Conservation (phyloP, 1,140 invertebrate genomes). For the Neodiprion fabricii region DNA sequence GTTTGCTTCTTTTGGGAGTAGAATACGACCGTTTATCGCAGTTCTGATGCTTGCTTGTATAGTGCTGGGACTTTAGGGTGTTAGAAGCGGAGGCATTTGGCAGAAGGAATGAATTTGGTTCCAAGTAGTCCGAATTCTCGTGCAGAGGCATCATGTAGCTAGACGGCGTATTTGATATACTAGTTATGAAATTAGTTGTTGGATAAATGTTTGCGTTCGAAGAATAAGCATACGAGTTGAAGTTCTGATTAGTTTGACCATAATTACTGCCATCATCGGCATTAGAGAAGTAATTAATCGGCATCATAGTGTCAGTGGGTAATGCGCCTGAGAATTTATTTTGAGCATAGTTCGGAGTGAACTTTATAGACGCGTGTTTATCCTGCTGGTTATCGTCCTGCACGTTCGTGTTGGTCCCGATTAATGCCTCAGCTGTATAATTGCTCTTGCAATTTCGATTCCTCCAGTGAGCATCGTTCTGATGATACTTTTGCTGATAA, state of each 20-base stretch:
- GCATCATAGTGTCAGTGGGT: conserved; percentile 50
- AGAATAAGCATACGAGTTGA: conserved; percentile 56
- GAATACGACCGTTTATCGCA: conserved; percentile 48
- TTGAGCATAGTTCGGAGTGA: conserved; percentile 51
- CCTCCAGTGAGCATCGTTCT: conserved; percentile 56
- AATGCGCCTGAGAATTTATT: conserved; percentile 53
- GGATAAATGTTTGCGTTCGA: conserved; percentile 60
- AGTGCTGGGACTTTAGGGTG: background rate
- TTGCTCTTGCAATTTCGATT: conserved; percentile 62
- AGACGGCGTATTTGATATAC: conserved; percentile 54
- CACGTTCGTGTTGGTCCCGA: conserved; percentile 55
- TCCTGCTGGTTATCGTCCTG: conserved; percentile 51
- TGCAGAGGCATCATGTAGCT: conserved; percentile 60
- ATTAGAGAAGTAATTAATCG: conserved; percentile 58
- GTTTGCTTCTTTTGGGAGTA: conserved; percentile 52
- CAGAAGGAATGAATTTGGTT: conserved; percentile 52
- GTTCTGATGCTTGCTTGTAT: conserved; percentile 35
- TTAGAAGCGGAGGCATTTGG: conserved; percentile 36
- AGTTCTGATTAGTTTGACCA: conserved; percentile 58
- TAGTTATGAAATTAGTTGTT: conserved; percentile 55
- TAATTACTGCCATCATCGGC: conserved; percentile 49
- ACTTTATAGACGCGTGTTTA: conserved; percentile 52
- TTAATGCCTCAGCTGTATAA: conserved; percentile 68
- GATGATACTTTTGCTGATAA: conserved; percentile 54
- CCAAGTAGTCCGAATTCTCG: conserved; percentile 56